Conservation (phyloP, 2,113 vertebrate species). For the Scytalopus superciliaris region DNA sequence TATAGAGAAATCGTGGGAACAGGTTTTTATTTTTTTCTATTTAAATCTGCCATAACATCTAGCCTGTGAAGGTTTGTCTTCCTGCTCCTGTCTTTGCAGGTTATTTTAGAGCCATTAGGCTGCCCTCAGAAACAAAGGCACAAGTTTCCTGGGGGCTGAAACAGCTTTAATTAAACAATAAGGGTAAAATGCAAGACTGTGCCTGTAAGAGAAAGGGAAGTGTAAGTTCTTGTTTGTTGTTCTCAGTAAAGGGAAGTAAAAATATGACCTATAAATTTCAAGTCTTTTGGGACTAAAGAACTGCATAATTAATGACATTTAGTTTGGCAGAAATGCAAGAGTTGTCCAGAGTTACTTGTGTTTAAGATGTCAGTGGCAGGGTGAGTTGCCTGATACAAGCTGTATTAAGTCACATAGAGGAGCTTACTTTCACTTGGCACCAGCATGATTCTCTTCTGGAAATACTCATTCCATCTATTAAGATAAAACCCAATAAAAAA, state of each 20-base stretch:
- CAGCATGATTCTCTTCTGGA: neutral
- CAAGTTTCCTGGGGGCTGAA: neutral
- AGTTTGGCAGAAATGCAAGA: neutral
- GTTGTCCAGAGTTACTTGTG: neutral
- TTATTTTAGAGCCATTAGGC: neutral
- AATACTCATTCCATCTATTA: neutral
- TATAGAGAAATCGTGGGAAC: neutral
- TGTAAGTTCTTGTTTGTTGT: neutral
- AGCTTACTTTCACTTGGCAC: neutral
- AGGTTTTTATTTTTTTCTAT: neutral
- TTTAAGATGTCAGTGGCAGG: neutral
- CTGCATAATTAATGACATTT: neutral
- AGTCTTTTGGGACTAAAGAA: neutral
- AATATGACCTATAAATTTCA: neutral
- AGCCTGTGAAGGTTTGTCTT: neutral
- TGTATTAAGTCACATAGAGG: neutral
- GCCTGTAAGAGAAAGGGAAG: conserved; percentile 5
- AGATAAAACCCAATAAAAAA: neutral
- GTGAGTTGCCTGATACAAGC: neutral
- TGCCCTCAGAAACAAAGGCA: neutral
- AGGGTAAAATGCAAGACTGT: neutral
- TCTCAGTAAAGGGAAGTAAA: conserved; percentile 14
- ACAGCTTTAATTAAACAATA: neutral
- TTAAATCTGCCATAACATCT: neutral
- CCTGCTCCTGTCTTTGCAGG: neutral